These are phyloP conservation scores for Indicator maculatus DNA, from an alignment of 2,113 vertebrate species.

Conservation along the genomic window DNA sequence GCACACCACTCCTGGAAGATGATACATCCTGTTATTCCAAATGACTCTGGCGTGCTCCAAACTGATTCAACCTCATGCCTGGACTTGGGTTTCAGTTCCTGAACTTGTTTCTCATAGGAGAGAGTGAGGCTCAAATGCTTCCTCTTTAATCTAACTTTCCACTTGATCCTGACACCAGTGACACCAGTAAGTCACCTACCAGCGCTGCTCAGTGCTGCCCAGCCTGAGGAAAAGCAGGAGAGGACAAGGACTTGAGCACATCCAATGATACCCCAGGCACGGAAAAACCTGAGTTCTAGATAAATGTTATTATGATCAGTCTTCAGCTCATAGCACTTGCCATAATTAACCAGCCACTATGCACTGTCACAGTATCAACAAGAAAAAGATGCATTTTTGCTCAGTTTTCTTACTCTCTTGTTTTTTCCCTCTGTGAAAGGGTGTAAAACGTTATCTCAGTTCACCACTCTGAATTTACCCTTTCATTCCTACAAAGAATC, in stretches of 20 bases:
- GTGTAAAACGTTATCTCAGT: neutral
- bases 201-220: constrained; percentile 67
- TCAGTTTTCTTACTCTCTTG: neutral
- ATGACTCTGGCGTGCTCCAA: constrained; percentile 42
- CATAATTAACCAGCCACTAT: constrained; percentile 55
- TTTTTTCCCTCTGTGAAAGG: neutral
- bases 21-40: constrained; percentile 43
- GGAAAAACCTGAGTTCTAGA: constrained; percentile 71
- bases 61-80: constrained; percentile 42
- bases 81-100: constrained; percentile 52
- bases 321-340: constrained; percentile 56
- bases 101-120: constrained; percentile 32
- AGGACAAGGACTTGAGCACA: constrained; percentile 70
- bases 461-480: neutral
- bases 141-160: constrained; percentile 63
- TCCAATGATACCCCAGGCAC: constrained; percentile 70
- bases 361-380: constrained; percentile 60
- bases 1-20: constrained; percentile 57
- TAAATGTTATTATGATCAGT: constrained; percentile 66
- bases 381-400: constrained; percentile 19
- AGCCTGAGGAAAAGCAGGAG: constrained; percentile 71
- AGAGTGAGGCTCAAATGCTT: constrained; percentile 47
- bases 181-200: constrained; percentile 66
- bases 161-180: constrained; percentile 73
- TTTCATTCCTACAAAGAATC: neutral